These are phyloP conservation scores for Zaprionus ornatus DNA, from an alignment of 1,140 invertebrate species.

Conservation along the genomic window DNA sequence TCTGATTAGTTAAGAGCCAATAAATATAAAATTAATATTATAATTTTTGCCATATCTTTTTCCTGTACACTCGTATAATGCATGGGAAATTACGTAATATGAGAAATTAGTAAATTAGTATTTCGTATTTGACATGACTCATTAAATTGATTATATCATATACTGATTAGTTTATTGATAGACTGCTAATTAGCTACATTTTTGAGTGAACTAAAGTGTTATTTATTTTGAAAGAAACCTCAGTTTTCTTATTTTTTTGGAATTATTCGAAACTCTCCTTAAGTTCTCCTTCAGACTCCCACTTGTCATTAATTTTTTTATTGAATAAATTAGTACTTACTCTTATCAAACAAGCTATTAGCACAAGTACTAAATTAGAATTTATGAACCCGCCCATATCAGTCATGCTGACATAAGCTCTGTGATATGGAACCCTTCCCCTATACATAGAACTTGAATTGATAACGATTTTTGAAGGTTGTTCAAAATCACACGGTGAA, in stretches of 20 bases:
- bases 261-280: too few relatives aligned
- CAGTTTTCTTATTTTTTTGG: too few relatives aligned
- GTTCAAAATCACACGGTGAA: conserved; percentile 12
- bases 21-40: background rate
- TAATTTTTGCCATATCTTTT: background rate
- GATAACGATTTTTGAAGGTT: conserved; percentile 34
- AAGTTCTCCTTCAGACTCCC: background rate
- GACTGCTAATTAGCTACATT: background rate
- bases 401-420: background rate
- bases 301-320: background rate
- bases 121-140: too few relatives aligned
- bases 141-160: background rate
- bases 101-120: too few relatives aligned
- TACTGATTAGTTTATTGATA: background rate
- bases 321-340: background rate
- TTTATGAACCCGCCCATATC: background rate
- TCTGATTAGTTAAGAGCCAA: background rate
- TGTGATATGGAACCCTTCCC: background rate
- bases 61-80: background rate
- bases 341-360: background rate
- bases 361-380: background rate
- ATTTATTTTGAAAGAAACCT: background rate
- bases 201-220: background rate
- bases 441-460: background rate
- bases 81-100: background rate